phyloP scores from a whole-genome alignment of 2,888 invertebrate species.

The Perizoma flavofasciatum region DNA sequence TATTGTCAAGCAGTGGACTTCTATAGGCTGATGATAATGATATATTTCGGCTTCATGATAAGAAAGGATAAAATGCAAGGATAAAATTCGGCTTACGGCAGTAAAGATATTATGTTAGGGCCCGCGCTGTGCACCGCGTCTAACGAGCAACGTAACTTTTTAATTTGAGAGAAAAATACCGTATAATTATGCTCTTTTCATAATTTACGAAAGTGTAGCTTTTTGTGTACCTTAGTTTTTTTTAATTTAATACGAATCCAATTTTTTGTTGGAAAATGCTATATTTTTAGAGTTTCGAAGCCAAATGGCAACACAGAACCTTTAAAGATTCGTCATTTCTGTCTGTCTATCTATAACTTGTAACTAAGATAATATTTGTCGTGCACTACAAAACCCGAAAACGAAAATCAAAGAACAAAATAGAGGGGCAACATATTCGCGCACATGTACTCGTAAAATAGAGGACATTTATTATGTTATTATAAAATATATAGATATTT shows the following conservation, averaged over 20 bases:
- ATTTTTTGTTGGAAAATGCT: background rate
- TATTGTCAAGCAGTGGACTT: too few species aligned
- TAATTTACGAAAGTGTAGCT: slow-evolving; percentile 19
- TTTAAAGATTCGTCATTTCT: too few species aligned
- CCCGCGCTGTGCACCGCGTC: slow-evolving; percentile 16
- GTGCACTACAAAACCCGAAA: too few species aligned
- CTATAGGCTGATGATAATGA: too few species aligned
- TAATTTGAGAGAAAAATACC: slow-evolving; percentile 29
- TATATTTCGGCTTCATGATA: slow-evolving; percentile 1
- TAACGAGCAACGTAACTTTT: slow-evolving; percentile 29
- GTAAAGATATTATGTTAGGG: background rate
- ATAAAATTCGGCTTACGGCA: slow-evolving; percentile 1
- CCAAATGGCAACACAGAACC: too few species aligned
- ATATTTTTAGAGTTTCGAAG: background rate
- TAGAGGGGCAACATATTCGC: too few species aligned
- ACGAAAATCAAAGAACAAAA: too few species aligned
- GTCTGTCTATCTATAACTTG: too few species aligned
- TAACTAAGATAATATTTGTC: too few species aligned
- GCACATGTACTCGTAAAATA: too few species aligned
- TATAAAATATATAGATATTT: background rate
- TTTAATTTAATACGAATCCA: background rate
- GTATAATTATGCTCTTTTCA: slow-evolving; percentile 26
- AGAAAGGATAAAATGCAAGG: background rate
- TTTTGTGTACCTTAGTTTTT: background rate
- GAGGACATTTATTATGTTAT: background rate